Evolutionary conservation across 2,113 vertebrate species (phyloP).

Genomic region (Tiliqua scincoides): DNA sequence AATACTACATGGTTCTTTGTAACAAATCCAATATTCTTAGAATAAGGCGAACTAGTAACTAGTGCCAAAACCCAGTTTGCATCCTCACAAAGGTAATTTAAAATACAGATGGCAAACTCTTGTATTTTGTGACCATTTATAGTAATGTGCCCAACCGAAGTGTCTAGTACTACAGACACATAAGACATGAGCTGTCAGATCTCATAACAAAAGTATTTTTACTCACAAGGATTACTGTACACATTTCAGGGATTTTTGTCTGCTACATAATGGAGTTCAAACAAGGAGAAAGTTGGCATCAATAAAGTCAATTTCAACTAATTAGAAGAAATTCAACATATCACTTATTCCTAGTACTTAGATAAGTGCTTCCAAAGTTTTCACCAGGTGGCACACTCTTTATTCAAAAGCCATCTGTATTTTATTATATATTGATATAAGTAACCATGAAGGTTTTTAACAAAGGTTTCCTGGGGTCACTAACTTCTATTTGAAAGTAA

Average conservation of each 20-base stretch:
- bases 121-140: constrained; percentile 58
- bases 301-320: constrained; percentile 31
- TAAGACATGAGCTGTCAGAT: constrained; percentile 53
- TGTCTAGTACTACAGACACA: constrained; percentile 55
- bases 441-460: background rate
- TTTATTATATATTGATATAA: background rate
- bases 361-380: background rate
- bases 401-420: background rate
- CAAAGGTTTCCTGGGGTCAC: background rate
- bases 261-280: constrained; percentile 52
- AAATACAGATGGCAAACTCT: constrained; percentile 56
- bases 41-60: background rate
- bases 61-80: constrained; percentile 37
- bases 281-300: constrained; percentile 47
- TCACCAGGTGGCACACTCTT: background rate
- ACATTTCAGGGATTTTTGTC: constrained; percentile 60
- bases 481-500: background rate
- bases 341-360: background rate
- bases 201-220: constrained; percentile 60
- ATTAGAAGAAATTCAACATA: background rate
- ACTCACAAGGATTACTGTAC: constrained; percentile 50
- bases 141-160: constrained; percentile 62
- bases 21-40: constrained; percentile 26
- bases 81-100: constrained; percentile 44
- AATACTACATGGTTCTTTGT: constrained; percentile 42